phyloP scores from a whole-genome alignment of 2,797 vertebrate genomes.

The Amphiprion clarkii region DNA sequence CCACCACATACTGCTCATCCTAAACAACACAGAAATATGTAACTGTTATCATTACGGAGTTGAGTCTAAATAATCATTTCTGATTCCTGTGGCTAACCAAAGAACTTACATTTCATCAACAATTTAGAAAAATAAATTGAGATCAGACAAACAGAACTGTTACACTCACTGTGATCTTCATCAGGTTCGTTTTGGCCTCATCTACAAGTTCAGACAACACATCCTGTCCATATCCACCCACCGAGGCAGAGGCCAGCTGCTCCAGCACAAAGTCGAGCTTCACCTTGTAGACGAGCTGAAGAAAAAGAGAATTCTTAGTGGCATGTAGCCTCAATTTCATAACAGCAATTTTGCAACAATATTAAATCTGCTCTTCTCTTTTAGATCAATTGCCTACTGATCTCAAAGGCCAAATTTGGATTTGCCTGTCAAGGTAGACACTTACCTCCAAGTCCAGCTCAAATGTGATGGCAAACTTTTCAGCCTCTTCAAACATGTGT shows the following conservation, averaged over 20 bases:
- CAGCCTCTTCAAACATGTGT: constrained; percentile 95
- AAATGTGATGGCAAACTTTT: constrained; percentile 95
- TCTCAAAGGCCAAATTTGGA: background rate
- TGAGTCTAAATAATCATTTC: background rate
- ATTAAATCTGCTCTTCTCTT: background rate
- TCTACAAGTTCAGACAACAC: constrained; percentile 88
- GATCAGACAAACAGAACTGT: background rate
- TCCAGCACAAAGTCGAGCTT: constrained; percentile 94
- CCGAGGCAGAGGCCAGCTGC: constrained; percentile 90
- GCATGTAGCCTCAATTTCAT: background rate
- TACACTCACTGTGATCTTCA: constrained; percentile 91
- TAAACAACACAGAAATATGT: constrained; percentile 58
- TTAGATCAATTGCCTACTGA: background rate
- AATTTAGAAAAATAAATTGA: background rate
- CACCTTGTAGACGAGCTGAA: constrained; percentile 96
- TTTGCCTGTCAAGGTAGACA: background rate
- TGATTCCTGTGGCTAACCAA: too few species aligned
- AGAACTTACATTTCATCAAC: background rate
- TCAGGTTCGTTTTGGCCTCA: constrained; percentile 92
- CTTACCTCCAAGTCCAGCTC: constrained; percentile 94
- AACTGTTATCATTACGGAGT: background rate
- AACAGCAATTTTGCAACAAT: background rate
- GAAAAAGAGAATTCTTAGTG: constrained; percentile 15
- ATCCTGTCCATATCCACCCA: constrained; percentile 76
- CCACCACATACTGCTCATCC: constrained; percentile 94